Evolutionary conservation across 2,888 invertebrate species (phyloP), one percentile per base, ranked within the genome.

Genomic region (Sesia bembeciformis): DNA sequence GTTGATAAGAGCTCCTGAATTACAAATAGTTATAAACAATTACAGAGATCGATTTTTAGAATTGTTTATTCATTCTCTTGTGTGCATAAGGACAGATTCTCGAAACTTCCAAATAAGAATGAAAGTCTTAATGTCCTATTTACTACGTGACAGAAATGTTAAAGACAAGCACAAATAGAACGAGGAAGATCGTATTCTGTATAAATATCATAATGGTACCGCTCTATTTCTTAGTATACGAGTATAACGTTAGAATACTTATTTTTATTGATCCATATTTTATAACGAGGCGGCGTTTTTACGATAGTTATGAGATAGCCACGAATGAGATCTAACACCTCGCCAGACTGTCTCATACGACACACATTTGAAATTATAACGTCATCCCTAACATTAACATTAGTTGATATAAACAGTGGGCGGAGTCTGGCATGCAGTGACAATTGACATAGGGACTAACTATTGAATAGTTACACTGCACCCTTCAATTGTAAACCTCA

Each of bases 341-440:
- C 66, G 70, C 70, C 76, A 74, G 68, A 70, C 70, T 60, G 78
- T 74, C 72, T 75, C 71, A 64, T 65, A 60, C 61, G 66, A 65
- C 60, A 62, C 58, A 60, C 52, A 58, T 52, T 40, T 62, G n/a
- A 7, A 50, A 50, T 7, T 50, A 8, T 4, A 23, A 50, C 50
- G 50, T 50, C 50, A 50, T 6, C n/a, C 4, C 38, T 38, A 38
- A 23, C 38, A 5, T 49, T 38, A 38, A 7, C 7, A 3, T 6
- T 43, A 6, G 43, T 43, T 46, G n/a, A 46, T 8, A 46, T 46
- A 46, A 46, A 46, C 4, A 46, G 46, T n/a, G 46, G n/a, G 46
- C 5, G 46, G 8, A 4, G 46, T 46, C 46, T 46, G 46, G n/a
- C 4, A 46, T 23, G 23, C 46, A 23, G 8, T 46, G n/a, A 6